Conservation (phyloP, 1,140 invertebrate species). For the Macrocentrus cingulum region DNA sequence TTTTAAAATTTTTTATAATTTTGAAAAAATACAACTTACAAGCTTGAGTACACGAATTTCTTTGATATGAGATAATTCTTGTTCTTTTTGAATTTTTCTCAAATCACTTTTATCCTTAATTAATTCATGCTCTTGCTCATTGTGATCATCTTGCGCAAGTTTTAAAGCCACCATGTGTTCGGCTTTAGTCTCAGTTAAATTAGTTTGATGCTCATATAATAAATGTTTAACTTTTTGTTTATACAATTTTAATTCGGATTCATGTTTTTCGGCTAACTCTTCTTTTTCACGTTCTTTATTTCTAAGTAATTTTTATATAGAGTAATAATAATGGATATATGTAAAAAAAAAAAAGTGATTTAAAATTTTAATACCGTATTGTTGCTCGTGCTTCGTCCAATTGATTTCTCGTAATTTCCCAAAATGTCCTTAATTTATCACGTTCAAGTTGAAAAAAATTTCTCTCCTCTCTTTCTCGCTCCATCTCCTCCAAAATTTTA, state of each 20-base stretch:
- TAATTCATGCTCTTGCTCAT: constrained; percentile 73
- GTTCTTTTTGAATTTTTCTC: constrained; percentile 73
- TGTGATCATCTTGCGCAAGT: constrained; percentile 72
- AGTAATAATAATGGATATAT: neutral
- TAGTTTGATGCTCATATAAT: constrained; percentile 87
- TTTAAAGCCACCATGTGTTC: constrained; percentile 77
- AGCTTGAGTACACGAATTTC: constrained; percentile 67
- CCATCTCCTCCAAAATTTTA: constrained; percentile 87
- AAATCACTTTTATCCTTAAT: constrained; percentile 77
- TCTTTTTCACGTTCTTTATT: constrained; percentile 88
- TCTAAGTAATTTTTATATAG: constrained; percentile 14
- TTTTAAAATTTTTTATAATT: too few relatives aligned
- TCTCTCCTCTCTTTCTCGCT: constrained; percentile 89
- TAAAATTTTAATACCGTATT: constrained; percentile 58
- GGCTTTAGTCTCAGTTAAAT: constrained; percentile 75
- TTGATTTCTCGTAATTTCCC: constrained; percentile 87
- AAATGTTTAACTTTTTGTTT: constrained; percentile 93
- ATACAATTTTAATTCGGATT: constrained; percentile 82
- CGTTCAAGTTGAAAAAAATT: constrained; percentile 95
- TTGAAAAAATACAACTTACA: constrained; percentile 55
- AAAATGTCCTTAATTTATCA: constrained; percentile 91
- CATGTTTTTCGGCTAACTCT: constrained; percentile 82
- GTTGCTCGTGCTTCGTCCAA: constrained; percentile 77
- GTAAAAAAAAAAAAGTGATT: neutral
- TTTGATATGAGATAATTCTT: constrained; percentile 69